Percentiles rank a stretch among this genome's conserved stretches.
Evolutionary conservation across 2,113 vertebrate species (phyloP).

Genomic region (Leptocoma aspasia): DNA sequence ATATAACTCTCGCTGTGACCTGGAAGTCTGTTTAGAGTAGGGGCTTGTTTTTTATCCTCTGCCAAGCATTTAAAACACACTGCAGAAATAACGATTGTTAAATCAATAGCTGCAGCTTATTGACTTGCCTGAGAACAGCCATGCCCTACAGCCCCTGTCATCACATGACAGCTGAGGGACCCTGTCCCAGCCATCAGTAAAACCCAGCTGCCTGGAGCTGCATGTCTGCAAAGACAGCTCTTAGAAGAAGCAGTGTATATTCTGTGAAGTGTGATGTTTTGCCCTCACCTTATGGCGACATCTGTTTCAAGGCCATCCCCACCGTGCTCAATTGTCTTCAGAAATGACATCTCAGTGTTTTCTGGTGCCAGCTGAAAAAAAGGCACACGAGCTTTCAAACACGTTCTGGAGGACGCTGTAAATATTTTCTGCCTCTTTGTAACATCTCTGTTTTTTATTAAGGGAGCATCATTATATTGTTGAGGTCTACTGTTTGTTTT

Average conservation of each 20-base stretch:
- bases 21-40: not conserved
- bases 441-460: not conserved
- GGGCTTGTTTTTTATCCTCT: not conserved
- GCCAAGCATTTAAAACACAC: not conserved
- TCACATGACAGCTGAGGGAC: not conserved
- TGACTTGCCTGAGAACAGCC: not conserved
- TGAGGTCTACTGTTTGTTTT: not conserved
- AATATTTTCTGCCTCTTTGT: not conserved
- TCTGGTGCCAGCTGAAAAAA: slow-evolving; percentile 82
- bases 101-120: not conserved
- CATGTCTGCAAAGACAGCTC: not conserved
- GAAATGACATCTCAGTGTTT: slow-evolving; percentile 91
- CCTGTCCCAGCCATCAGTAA: not conserved
- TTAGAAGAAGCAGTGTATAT: fast-evolving
- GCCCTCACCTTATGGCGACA: slow-evolving; percentile 83
- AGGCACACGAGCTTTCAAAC: not conserved
- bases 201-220: not conserved
- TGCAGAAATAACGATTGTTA: not conserved
- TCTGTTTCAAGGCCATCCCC: slow-evolving; percentile 87
- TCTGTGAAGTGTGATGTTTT: fast-evolving
- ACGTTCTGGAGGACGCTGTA: not conserved
- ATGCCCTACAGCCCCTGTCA: not conserved
- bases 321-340: slow-evolving; percentile 82
- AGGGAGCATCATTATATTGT: not conserved
- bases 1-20: not conserved